These are phyloP conservation scores for Leptobrachium leishanense DNA, from an alignment of 2,113 vertebrate species.

Conservation along the genomic window DNA sequence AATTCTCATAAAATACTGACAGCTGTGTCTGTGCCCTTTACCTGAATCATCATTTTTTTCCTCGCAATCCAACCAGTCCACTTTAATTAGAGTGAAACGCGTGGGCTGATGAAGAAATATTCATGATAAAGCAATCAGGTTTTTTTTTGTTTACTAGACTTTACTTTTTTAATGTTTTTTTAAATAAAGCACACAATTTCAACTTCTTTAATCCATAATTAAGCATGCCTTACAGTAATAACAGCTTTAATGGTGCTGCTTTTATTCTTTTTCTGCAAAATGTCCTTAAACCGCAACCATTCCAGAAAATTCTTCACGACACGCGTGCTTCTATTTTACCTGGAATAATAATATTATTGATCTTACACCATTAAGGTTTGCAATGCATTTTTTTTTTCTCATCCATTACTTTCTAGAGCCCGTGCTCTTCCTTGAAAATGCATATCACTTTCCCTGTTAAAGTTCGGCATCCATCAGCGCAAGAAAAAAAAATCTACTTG, in stretches of 20 bases:
- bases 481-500: constrained; percentile 70
- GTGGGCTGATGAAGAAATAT: background rate
- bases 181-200: no score
- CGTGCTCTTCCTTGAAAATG: constrained; percentile 61
- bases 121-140: no score
- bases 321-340: constrained; percentile 68
- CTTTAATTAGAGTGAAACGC: constrained; percentile 31
- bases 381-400: constrained; percentile 63
- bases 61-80: background rate
- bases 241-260: constrained; percentile 49
- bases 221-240: background rate
- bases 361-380: constrained; percentile 70
- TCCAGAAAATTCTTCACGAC: constrained; percentile 69
- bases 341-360: constrained; percentile 71
- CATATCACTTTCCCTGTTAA: constrained; percentile 68
- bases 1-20: background rate
- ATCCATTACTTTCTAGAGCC: constrained; percentile 64
- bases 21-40: background rate
- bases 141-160: no score
- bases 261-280: constrained; percentile 55
- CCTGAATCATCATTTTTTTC: constrained; percentile 3
- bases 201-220: no score
- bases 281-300: constrained; percentile 58
- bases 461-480: constrained; percentile 67
- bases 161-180: no score